Percentiles rank a stretch among this genome's conserved stretches.
phyloP scores from a whole-genome alignment of 1,140 invertebrate genomes.

The Drosophila sturtevanti region DNA sequence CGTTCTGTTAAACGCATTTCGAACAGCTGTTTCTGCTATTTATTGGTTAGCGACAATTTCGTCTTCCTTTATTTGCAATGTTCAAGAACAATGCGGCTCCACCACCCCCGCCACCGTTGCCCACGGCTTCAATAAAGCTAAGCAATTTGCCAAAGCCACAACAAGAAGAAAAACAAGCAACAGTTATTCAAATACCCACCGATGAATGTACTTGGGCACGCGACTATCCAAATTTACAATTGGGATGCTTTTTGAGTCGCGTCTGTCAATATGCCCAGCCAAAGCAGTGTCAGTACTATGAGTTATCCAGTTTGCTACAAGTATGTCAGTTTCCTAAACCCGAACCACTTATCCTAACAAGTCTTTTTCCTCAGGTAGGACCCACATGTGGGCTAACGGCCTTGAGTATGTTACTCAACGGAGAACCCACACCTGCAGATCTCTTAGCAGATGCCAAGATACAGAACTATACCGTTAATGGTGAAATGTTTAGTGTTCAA shows the following conservation, averaged over 20 bases:
- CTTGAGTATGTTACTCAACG: constrained; percentile 88
- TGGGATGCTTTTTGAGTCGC: constrained; percentile 83
- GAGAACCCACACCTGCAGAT: constrained; percentile 85
- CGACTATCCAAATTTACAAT: constrained; percentile 81
- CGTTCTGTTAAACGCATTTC: constrained; percentile 9
- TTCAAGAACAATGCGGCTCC: constrained; percentile 9
- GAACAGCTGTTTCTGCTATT: constrained; percentile 14
- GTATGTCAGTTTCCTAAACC: constrained; percentile 11
- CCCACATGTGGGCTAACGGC: constrained; percentile 93
- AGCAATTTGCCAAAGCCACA: background rate
- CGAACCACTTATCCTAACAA: background rate
- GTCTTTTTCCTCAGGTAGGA: constrained; percentile 70
- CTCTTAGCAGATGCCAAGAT: constrained; percentile 85
- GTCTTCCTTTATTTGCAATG: constrained; percentile 31
- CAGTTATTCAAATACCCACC: constrained; percentile 15
- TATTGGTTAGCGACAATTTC: background rate
- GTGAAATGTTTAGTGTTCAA: constrained; percentile 93
- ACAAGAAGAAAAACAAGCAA: background rate
- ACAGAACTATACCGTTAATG: constrained; percentile 88
- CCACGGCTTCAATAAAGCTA: background rate
- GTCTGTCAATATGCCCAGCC: constrained; percentile 77
- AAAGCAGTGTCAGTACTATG: constrained; percentile 57
- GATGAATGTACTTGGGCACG: constrained; percentile 82
- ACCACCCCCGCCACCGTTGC: constrained; percentile 56
- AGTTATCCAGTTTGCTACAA: constrained; percentile 59